Conservation (phyloP, 1,140 invertebrate genomes). For the Drosophila bifasciata region DNA sequence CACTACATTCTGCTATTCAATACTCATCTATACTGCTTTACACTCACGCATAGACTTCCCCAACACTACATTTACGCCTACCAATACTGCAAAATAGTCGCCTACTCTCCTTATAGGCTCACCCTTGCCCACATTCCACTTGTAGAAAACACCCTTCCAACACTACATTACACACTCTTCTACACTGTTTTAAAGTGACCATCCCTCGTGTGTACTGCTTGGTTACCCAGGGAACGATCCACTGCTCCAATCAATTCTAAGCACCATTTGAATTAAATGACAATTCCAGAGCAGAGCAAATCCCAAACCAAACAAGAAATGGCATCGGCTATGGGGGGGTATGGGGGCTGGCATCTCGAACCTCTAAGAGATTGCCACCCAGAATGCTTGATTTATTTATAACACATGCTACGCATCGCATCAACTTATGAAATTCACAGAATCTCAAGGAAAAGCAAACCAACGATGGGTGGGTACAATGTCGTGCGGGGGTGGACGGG, state of each 20-base stretch:
- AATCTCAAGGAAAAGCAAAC: slow-evolving; percentile 45
- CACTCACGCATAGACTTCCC: too few species aligned
- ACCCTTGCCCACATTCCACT: too few species aligned
- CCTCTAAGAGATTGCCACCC: slow-evolving; percentile 63
- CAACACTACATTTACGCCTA: too few species aligned
- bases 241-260: slow-evolving; percentile 42
- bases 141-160: too few species aligned
- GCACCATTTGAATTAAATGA: slow-evolving; percentile 69
- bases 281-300: slow-evolving; percentile 45
- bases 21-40: too few species aligned
- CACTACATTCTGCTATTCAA: too few species aligned
- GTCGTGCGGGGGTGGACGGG: slow-evolving; percentile 4
- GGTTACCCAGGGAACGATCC: slow-evolving; percentile 17
- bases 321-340: neutral
- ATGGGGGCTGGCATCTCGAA: too few species aligned
- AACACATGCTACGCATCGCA: slow-evolving; percentile 76
- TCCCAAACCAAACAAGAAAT: slow-evolving; percentile 14
- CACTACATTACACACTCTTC: too few species aligned
- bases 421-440: slow-evolving; percentile 73
- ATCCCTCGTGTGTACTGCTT: too few species aligned
- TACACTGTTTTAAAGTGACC: too few species aligned
- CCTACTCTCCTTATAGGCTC: too few species aligned
- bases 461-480: slow-evolving; percentile 8
- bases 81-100: too few species aligned
- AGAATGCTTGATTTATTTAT: slow-evolving; percentile 77